phyloP scores from a whole-genome alignment of 2,888 invertebrate species.

The Muschampia plurimacula region DNA sequence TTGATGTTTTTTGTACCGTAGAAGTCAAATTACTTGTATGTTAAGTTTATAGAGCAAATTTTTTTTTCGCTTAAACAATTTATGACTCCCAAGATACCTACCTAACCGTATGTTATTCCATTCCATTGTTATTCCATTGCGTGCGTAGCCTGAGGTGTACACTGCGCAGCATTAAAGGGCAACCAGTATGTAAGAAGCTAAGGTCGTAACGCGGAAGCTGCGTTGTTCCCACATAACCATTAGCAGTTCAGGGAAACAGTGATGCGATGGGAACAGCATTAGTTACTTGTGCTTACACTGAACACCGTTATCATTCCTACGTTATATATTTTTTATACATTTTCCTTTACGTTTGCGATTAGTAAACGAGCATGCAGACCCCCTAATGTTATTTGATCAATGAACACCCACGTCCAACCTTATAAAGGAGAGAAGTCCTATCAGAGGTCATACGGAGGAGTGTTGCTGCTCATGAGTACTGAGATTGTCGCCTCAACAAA shows the following conservation, averaged over 20 bases:
- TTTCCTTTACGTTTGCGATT: no score
- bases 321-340: neutral
- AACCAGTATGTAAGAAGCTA: conserved; percentile 2
- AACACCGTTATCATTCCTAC: conserved; percentile 2
- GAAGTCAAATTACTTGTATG: no score
- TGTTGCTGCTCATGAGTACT: no score
- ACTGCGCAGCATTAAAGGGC: conserved; percentile 7
- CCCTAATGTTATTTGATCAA: no score
- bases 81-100: neutral
- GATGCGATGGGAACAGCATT: conserved; percentile 38
- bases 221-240: conserved; percentile 72
- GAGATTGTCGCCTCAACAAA: no score
- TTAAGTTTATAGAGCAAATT: no score
- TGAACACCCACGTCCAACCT: no score
- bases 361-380: no score
- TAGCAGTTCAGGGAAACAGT: conserved; percentile 69
- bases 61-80: neutral
- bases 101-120: neutral
- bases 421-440: no score
- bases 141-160: neutral
- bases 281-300: conserved; percentile 8
- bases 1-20: no score
- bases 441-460: no score
- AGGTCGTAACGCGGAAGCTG: conserved; percentile 62
- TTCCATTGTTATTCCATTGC: neutral